These are phyloP conservation scores for Scaeva pyrastri DNA, from an alignment of 2,888 invertebrate genomes.

Conservation along the genomic window DNA sequence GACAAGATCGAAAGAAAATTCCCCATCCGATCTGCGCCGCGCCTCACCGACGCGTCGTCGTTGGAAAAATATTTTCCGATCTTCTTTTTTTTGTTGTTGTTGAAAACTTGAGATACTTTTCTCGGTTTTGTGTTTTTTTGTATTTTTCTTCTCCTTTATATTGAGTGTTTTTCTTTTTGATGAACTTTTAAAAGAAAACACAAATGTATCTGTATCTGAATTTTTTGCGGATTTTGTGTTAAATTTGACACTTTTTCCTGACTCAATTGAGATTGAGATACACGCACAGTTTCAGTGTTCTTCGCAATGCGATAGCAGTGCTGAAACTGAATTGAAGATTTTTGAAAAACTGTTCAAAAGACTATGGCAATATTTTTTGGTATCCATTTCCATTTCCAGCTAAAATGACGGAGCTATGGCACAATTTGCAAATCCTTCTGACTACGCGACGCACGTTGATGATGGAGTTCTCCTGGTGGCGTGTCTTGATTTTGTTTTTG, in stretches of 20 bases:
- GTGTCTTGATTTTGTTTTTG: slow-evolving; percentile 15
- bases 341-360: slow-evolving; percentile 40
- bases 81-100: slow-evolving; percentile 11
- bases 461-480: slow-evolving; percentile 37
- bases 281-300: slow-evolving; percentile 54
- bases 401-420: slow-evolving; percentile 6
- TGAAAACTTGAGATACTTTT: slow-evolving; percentile 22
- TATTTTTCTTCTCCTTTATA: slow-evolving; percentile 5
- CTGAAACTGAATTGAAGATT: slow-evolving; percentile 65
- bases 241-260: slow-evolving; percentile 57
- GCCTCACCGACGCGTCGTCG: too few relatives aligned
- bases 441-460: too few relatives aligned
- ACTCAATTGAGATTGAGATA: slow-evolving; percentile 50
- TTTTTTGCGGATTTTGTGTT: slow-evolving; percentile 38
- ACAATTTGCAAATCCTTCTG: slow-evolving; percentile 29
- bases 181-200: slow-evolving; percentile 14
- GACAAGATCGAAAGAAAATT: slow-evolving; percentile 42
- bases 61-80: slow-evolving; percentile 35
- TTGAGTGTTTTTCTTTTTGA: slow-evolving; percentile 13
- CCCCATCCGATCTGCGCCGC: slow-evolving; percentile 37
- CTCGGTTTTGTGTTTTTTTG: slow-evolving; percentile 8
- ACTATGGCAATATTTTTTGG: slow-evolving; percentile 30
- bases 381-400: slow-evolving; percentile 52
- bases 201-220: background rate
- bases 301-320: slow-evolving; percentile 70